A percentile compares a stretch with the other conserved stretches of the same genome.
These are phyloP conservation scores for Rana temporaria DNA, from an alignment of 2,113 vertebrate species.

Conservation along the genomic window DNA sequence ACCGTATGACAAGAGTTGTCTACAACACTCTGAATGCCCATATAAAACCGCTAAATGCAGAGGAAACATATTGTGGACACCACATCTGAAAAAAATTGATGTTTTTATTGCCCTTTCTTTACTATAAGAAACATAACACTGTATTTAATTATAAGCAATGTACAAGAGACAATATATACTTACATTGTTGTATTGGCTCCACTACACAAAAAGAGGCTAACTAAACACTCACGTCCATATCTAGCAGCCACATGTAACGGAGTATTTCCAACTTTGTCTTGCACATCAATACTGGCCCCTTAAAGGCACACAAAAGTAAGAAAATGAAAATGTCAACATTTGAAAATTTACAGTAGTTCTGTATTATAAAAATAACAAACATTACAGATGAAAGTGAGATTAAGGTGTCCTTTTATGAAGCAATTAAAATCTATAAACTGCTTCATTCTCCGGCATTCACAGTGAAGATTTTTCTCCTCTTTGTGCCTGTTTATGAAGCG, in stretches of 20 bases:
- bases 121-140: not conserved
- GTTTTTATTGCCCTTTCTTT: too few relatives aligned
- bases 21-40: slow-evolving; percentile 94
- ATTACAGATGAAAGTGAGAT: not conserved
- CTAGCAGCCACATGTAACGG: slow-evolving; percentile 94
- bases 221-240: slow-evolving; percentile 93
- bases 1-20: slow-evolving; percentile 94
- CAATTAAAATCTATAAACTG: too few relatives aligned
- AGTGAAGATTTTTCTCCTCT: too few relatives aligned
- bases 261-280: slow-evolving; percentile 96
- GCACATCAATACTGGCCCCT: slow-evolving; percentile 93
- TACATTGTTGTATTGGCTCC: slow-evolving; percentile 93
- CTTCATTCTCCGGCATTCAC: too few relatives aligned
- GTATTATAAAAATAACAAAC: not conserved
- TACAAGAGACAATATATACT: slow-evolving; percentile 51
- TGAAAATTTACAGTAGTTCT: not conserved
- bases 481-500: too few relatives aligned
- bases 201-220: slow-evolving; percentile 93
- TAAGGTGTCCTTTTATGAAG: too few relatives aligned
- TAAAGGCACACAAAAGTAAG: slow-evolving; percentile 63
- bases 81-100: slow-evolving; percentile 76
- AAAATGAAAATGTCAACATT: not conserved
- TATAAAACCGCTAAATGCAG: slow-evolving; percentile 93
- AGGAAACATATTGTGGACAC: slow-evolving; percentile 95
- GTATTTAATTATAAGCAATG: not conserved